Evolutionary conservation across 2,888 invertebrate genomes (phyloP), one percentile per base, ranked within the genome.

Genomic region (Anarsia innoxiella): DNA sequence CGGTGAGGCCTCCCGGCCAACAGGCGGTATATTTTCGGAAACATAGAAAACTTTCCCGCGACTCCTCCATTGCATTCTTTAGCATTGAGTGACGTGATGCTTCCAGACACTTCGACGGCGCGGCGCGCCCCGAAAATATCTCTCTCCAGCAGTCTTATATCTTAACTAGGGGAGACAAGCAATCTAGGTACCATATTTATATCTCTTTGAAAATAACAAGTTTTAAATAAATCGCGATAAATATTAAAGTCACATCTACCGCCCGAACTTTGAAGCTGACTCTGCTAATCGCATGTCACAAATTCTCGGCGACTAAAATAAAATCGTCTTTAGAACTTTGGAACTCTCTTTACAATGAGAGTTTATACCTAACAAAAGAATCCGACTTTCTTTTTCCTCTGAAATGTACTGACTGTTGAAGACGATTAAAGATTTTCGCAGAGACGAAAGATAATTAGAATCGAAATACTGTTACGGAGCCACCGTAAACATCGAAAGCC

Each of bases 401-500:
- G 36, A 55, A 57, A 56, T 54, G 33, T 43, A 58, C 45, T 53
- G 46, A 55, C 47, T 50, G 55, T 49, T 38, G 44, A 46, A 44
- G 45, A 49, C 53, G 55, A 62, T 59, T 60, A 60, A 63, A 61
- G 46, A 58, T 66, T 61, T 59, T 63, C 51, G 47, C 39, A 27
- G 41, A 45, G 45, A 55, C 53, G 52, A 62, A 51, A 58, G 53
- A 66, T 69, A 70, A 70, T 75, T 66, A 59, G 62, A 74, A 77
- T 76, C 58, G 63, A 66, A 76, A 77, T 74, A 68, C 71, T 59
- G 65, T 69, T 67, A 64, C 59, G 62, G 56, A 63, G 64, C 60
- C 55, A 64, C 58, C 59, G 65, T 75, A 73, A 75, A 78, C 72
- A 79, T 74, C 59, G 67, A 65, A 67, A 67, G 60, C 59, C 63